These are phyloP conservation scores for Neodontobutis hainanensis DNA, from an alignment of 2,113 vertebrate species.

Conservation along the genomic window DNA sequence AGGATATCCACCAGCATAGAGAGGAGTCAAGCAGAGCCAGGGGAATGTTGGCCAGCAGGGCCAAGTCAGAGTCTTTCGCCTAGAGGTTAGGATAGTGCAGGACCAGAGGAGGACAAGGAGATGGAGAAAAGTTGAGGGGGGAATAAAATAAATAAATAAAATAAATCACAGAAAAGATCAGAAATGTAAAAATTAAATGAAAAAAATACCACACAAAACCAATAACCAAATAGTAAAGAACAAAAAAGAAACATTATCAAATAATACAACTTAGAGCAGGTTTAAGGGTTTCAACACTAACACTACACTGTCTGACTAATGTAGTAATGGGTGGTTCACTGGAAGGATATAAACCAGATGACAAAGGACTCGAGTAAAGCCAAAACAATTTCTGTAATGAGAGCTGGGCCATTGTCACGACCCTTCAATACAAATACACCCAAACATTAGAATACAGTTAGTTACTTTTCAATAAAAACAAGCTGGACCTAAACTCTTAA, in stretches of 20 bases:
- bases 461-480: conserved; percentile 17
- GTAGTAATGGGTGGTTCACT: not conserved
- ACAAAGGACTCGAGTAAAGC: conserved; percentile 82
- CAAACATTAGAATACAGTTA: conserved; percentile 34
- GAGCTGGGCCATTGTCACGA: conserved; percentile 76
- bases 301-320: not conserved
- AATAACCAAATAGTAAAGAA: conserved; percentile 36
- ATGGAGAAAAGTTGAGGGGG: conserved; percentile 13
- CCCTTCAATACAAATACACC: conserved; percentile 68
- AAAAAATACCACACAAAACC: conserved; percentile 34
- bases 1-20: conserved; percentile 96
- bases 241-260: not conserved
- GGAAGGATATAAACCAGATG: conserved; percentile 92
- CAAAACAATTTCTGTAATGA: conserved; percentile 81
- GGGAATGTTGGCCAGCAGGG: conserved; percentile 87
- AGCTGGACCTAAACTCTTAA: not conserved
- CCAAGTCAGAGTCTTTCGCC: conserved; percentile 87
- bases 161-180: conserved; percentile 19
- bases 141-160: not conserved
- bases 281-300: not conserved
- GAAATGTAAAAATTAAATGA: conserved; percentile 19
- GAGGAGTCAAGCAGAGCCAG: conserved; percentile 89
- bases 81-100: conserved; percentile 56
- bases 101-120: conserved; percentile 32
- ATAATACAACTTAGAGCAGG: not conserved